Percentiles rank a stretch among this genome's conserved stretches.
These are phyloP conservation scores for Threskiornis aethiopicus DNA, from an alignment of 2,797 vertebrate genomes.

Conservation along the genomic window DNA sequence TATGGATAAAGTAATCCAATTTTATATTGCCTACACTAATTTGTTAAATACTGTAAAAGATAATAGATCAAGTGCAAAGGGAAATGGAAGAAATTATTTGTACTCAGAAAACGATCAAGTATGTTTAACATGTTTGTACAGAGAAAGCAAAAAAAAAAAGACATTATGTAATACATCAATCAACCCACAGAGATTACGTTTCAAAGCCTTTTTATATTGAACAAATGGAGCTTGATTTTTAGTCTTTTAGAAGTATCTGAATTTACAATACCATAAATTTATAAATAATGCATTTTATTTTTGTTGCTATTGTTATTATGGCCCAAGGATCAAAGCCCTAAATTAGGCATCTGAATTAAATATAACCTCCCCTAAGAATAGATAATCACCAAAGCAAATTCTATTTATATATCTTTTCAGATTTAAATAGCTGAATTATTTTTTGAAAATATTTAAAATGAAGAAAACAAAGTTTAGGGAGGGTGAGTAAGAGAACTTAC, in stretches of 20 bases:
- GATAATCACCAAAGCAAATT: slow-evolving; percentile 65
- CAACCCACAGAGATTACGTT: slow-evolving; percentile 34
- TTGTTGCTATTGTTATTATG: slow-evolving; percentile 34
- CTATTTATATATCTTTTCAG: slow-evolving; percentile 48
- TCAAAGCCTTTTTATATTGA: slow-evolving; percentile 55
- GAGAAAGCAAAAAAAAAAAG: background rate
- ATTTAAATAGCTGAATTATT: slow-evolving; percentile 54
- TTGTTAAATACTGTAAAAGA: slow-evolving; percentile 68
- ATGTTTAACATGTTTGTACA: slow-evolving; percentile 56
- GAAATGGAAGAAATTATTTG: slow-evolving; percentile 51
- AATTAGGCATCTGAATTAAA: slow-evolving; percentile 51
- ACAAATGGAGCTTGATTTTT: slow-evolving; percentile 50
- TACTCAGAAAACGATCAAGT: slow-evolving; percentile 35
- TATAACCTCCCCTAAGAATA: slow-evolving; percentile 28
- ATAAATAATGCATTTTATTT: slow-evolving; percentile 64
- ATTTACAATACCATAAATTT: slow-evolving; percentile 47
- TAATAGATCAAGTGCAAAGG: slow-evolving; percentile 31
- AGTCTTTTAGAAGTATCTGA: slow-evolving; percentile 49
- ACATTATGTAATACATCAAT: slow-evolving; percentile 53
- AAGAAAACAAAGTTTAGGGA: background rate
- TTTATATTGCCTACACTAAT: slow-evolving; percentile 61
- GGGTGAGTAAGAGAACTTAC: background rate
- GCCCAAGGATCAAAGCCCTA: slow-evolving; percentile 42
- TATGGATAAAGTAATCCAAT: slow-evolving; percentile 70
- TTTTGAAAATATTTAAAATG: slow-evolving; percentile 58